Conservation (phyloP, 2,888 invertebrate genomes). For the Acrobasis consociella region DNA sequence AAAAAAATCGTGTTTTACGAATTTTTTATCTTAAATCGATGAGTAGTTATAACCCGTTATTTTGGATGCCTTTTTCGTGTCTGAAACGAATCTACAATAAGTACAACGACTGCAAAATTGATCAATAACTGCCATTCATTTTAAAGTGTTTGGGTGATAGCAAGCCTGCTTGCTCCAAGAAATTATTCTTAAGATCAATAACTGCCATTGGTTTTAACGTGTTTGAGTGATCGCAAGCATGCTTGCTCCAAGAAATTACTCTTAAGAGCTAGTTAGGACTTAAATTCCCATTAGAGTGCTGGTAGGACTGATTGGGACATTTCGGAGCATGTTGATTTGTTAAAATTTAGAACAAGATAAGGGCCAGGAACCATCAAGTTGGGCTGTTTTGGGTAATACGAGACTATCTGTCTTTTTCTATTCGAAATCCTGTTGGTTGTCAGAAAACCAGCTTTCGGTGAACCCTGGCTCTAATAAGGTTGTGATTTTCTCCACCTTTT, state of each 20-base stretch:
- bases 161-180: constrained; percentile 12
- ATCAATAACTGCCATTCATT: constrained; percentile 47
- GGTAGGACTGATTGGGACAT: no score
- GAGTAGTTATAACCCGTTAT: constrained; percentile 24
- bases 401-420: no score
- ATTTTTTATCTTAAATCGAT: constrained; percentile 28
- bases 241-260: constrained; percentile 10
- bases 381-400: no score
- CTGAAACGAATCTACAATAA: constrained; percentile 32
- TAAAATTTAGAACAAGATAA: no score
- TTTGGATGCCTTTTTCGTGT: constrained; percentile 32
- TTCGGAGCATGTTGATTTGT: no score
- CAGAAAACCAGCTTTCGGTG: no score
- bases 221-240: constrained; percentile 3
- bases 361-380: no score
- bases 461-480: no score
- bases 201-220: constrained; percentile 46
- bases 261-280: neutral
- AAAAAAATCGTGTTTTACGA: constrained; percentile 27
- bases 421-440: no score
- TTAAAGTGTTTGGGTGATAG: constrained; percentile 20
- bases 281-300: neutral
- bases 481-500: no score
- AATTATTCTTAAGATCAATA: constrained; percentile 29
- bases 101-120: constrained; percentile 46